Conservation (phyloP, 2,113 vertebrate genomes). For the Spea bombifrons region DNA sequence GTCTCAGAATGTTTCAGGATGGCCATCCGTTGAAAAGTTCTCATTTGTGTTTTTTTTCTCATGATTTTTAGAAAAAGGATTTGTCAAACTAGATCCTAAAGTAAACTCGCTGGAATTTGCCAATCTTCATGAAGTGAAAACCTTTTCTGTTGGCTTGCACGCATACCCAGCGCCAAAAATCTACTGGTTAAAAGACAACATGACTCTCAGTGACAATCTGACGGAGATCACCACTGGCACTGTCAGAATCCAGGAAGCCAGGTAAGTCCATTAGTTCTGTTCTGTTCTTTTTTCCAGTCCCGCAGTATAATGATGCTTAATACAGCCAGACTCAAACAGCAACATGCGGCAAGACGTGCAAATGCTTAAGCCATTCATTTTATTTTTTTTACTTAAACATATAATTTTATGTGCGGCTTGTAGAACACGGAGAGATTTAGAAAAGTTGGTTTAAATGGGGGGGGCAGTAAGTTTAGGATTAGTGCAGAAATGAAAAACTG, state of each 20-base stretch:
- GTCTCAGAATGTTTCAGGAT: no score
- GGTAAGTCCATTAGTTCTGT: constrained; percentile 62
- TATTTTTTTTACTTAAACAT: no score
- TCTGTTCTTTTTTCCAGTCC: neutral
- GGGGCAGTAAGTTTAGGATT: no score
- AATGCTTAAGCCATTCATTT: no score
- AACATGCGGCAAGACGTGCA: no score
- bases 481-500: no score
- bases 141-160: constrained; percentile 77
- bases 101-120: constrained; percentile 76
- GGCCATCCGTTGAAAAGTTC: neutral
- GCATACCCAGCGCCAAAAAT: constrained; percentile 80
- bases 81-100: constrained; percentile 74
- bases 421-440: no score
- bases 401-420: no score
- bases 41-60: neutral
- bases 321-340: no score
- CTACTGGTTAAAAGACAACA: constrained; percentile 87
- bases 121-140: constrained; percentile 84
- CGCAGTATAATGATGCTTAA: no score
- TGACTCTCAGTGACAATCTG: constrained; percentile 78
- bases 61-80: constrained; percentile 74
- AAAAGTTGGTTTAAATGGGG: no score
- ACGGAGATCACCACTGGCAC: constrained; percentile 84
- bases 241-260: constrained; percentile 74